Evolutionary conservation across 2,888 invertebrate species (phyloP), one percentile per base, ranked within the genome.

Genomic region (Argyresthia albistria): DNA sequence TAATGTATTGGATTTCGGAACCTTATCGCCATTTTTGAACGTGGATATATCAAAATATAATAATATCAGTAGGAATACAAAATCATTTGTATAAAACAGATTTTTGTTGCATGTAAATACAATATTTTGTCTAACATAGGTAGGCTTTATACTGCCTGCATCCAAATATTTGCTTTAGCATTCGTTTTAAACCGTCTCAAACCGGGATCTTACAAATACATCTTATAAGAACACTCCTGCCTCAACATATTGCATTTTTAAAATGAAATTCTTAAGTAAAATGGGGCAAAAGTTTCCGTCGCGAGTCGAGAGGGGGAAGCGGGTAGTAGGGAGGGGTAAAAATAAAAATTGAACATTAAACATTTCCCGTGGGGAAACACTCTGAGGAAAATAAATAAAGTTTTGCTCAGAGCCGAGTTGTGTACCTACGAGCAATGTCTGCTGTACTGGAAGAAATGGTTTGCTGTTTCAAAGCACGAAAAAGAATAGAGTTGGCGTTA

Each of bases 291-390:
- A 45, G 15, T 45, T 45, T 9, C 15, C 45, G 45, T 45, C 45
- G 45, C 45, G 14, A 25, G 3, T 15, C 45, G 45, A 14, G 45
- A 15, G 45, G 45, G 45, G 45, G 8, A n/a, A 45, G 15, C 36
- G 15, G 37, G 15, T 9, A 11, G 48, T 10, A 8, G 37, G 48
- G 36, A 12, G 37, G 39, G 37, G 37, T 48, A 42, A 46, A 52
- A 48, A 52, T 52, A 79, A 77, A 76, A 75, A 74, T 73, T 68
- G 64, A 69, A 76, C 78, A 75, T 77, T 77, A 76, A 79, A 78
- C 71, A 78, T 77, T 75, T 75, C 72, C 71, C 54, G 56, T 59
- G 59, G 61, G 73, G 75, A 36, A 15, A 11, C 14, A 15, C 12
- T 14, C 67, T 73, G 63, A 60, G 58, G 64, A 53, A 53, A 70